Conservation (phyloP, 2,113 vertebrate species). For the Lagenorhynchus albirostris region DNA sequence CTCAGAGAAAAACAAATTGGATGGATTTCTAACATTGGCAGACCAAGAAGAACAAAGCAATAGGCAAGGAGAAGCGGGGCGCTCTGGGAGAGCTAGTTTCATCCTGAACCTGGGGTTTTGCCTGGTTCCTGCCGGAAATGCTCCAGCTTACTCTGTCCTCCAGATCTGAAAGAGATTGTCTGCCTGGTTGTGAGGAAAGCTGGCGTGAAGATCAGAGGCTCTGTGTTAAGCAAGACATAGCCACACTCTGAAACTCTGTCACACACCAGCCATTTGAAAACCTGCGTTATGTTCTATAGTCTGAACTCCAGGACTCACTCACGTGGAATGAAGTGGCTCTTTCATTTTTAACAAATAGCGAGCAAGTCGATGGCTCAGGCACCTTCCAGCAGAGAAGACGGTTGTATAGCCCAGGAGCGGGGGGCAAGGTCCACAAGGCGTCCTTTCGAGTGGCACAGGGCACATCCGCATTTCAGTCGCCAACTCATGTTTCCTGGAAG, state of each 20-base stretch:
- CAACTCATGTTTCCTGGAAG: not conserved
- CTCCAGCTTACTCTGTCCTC: not conserved
- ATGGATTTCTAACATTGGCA: not conserved
- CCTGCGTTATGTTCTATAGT: not conserved
- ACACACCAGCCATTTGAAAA: not conserved
- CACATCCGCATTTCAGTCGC: not conserved
- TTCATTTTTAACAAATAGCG: slow-evolving; percentile 38
- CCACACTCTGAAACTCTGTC: not conserved
- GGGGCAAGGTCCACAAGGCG: not conserved
- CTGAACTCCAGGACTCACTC: not conserved
- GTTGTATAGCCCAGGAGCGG: not conserved
- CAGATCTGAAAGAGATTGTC: not conserved
- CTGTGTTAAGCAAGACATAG: slow-evolving; percentile 37
- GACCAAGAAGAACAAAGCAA: not conserved
- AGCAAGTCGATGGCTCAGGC: not conserved
- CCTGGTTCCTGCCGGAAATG: not conserved
- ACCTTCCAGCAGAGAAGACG: not conserved
- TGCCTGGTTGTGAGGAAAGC: not conserved
- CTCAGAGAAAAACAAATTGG: slow-evolving; percentile 19
- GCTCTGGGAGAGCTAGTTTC: not conserved
- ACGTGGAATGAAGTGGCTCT: slow-evolving; percentile 21
- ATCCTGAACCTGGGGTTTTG: not conserved
- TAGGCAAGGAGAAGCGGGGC: not conserved
- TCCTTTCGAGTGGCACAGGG: not conserved
- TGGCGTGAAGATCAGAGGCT: slow-evolving; percentile 12